These are phyloP conservation scores for Beroe ovata DNA, from an alignment of 37 sponge, comb jelly and placozoan species.

Conservation along the genomic window DNA sequence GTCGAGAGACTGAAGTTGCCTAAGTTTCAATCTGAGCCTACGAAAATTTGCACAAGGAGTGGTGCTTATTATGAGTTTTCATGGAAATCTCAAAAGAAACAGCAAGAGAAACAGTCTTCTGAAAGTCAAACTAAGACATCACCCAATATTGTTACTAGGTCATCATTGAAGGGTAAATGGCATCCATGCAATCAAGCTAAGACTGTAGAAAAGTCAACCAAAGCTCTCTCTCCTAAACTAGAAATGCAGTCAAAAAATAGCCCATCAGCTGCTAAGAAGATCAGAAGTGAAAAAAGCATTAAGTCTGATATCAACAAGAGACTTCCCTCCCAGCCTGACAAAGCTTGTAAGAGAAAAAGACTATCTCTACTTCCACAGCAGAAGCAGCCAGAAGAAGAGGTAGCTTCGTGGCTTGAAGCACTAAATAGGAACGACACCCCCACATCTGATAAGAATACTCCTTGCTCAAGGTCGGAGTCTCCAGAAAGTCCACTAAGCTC, in stretches of 20 bases:
- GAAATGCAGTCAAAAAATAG: not conserved
- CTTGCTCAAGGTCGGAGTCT: conserved; percentile 15
- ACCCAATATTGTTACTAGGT: conserved; percentile 6
- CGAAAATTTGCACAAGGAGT: conserved; percentile 34
- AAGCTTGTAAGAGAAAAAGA: conserved; percentile 3
- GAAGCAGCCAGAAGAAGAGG: not conserved
- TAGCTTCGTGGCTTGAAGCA: conserved; percentile 10
- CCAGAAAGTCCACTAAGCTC: conserved; percentile 35
- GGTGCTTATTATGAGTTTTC: conserved; percentile 48
- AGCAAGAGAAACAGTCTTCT: not conserved
- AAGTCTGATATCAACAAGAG: not conserved
- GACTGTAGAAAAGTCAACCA: too few species aligned
- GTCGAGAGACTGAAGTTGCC: conserved; percentile 16
- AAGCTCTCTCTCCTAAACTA: not conserved
- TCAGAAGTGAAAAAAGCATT: not conserved
- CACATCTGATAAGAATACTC: not conserved
- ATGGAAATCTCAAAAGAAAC: conserved; percentile 16
- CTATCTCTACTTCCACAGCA: conserved; percentile 22
- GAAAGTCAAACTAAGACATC: not conserved
- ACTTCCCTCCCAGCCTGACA: not conserved
- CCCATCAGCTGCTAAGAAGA: not conserved
- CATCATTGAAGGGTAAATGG: not conserved
- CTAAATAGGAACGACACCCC: conserved; percentile 20
- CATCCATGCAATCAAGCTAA: not conserved
- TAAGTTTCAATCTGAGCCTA: conserved; percentile 33